A percentile compares a stretch with the other conserved stretches of the same genome.
These are phyloP conservation scores for Dysidea cf. avara DNA, from an alignment of 37 sponge, comb jelly and placozoan genomes.

Conservation along the genomic window DNA sequence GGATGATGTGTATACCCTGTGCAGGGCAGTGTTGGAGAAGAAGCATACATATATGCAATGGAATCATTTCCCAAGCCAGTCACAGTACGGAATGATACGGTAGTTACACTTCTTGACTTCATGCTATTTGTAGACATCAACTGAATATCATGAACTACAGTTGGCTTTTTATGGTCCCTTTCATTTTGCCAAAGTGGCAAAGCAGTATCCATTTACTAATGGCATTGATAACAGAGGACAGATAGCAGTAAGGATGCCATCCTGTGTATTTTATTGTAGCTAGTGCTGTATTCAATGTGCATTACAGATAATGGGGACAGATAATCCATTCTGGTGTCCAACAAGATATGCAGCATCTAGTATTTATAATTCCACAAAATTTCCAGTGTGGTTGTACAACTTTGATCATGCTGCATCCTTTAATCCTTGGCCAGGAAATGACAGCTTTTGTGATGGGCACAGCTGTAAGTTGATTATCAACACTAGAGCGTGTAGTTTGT, in stretches of 20 bases:
- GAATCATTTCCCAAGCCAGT: no score
- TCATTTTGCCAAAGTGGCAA: conserved; percentile 10
- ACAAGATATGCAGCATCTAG: conserved; percentile 48
- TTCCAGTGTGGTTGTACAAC: conserved; percentile 49
- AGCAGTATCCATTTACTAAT: conserved; percentile 27
- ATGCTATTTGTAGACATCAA: neutral
- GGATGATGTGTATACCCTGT: no score
- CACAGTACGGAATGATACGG: neutral
- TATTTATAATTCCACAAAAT: neutral
- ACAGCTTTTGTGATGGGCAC: conserved; percentile 46
- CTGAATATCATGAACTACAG: conserved; percentile 31
- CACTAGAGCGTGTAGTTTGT: no score
- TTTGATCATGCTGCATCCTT: conserved; percentile 70
- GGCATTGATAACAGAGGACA: conserved; percentile 34
- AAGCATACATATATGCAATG: no score
- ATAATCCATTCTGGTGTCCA: conserved; percentile 59
- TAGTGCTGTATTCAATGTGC: no score
- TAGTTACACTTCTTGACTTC: neutral
- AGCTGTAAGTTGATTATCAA: conserved; percentile 31
- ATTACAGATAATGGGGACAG: conserved; percentile 59
- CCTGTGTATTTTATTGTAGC: conserved; percentile 15
- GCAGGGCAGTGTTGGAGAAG: no score
- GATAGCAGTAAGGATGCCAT: neutral
- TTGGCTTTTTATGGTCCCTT: conserved; percentile 27
- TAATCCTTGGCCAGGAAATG: conserved; percentile 47